These are phyloP conservation scores for Microcebus ravelobensis DNA, from an alignment of 2,113 vertebrate genomes.

Conservation along the genomic window DNA sequence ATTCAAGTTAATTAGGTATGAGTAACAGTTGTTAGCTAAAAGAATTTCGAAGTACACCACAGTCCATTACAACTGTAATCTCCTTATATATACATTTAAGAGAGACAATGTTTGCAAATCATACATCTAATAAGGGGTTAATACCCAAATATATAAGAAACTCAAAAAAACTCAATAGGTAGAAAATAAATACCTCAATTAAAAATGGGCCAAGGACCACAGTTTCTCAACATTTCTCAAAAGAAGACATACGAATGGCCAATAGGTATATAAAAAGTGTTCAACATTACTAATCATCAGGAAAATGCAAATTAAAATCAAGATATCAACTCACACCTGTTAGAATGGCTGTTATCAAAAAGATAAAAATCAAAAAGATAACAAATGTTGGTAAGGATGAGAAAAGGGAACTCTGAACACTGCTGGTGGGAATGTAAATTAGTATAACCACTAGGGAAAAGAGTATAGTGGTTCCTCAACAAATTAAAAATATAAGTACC, in stretches of 20 bases:
- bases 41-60: neutral
- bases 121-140: neutral
- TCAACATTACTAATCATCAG: neutral
- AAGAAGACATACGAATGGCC: neutral
- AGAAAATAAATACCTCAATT: neutral
- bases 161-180: neutral
- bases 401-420: neutral
- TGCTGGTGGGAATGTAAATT: neutral
- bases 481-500: neutral
- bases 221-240: neutral
- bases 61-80: neutral
- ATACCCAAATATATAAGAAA: neutral
- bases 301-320: neutral
- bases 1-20: slow-evolving; percentile 11
- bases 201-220: neutral
- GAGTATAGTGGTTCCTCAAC: neutral
- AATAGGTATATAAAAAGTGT: neutral
- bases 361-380: neutral
- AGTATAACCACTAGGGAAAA: neutral
- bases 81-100: neutral
- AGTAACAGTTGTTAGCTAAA: slow-evolving; percentile 32
- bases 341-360: neutral
- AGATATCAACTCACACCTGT: neutral
- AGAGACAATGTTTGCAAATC: neutral
- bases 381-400: neutral